A percentile compares a stretch with the other conserved stretches of the same genome.
These are phyloP conservation scores for Corythornis cristatus DNA, from an alignment of 2,113 vertebrate genomes.

Conservation along the genomic window DNA sequence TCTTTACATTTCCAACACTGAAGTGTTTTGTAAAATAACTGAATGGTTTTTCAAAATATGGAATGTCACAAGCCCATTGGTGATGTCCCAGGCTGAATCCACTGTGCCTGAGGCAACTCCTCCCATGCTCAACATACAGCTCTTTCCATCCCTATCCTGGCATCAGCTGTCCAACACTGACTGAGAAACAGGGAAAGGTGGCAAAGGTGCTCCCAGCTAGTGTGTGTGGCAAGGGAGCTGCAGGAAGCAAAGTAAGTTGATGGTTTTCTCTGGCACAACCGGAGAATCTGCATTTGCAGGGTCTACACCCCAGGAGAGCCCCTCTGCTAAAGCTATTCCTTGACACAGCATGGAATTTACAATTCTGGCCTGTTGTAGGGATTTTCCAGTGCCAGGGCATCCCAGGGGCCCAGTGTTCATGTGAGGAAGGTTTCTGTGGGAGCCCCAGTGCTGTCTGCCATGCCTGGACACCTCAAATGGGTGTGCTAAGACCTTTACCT, in stretches of 20 bases:
- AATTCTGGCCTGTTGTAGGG: background rate
- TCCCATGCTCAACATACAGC: accelerated
- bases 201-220: background rate
- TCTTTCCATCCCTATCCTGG: background rate
- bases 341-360: background rate
- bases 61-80: background rate
- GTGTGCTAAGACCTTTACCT: background rate
- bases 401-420: background rate
- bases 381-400: background rate
- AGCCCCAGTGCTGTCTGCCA: background rate
- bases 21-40: background rate
- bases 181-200: background rate
- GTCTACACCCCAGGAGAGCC: background rate
- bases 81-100: background rate
- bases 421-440: background rate
- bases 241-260: background rate
- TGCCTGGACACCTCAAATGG: background rate
- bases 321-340: background rate
- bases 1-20: background rate
- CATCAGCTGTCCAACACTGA: accelerated
- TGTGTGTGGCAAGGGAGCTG: accelerated
- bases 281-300: background rate
- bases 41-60: background rate
- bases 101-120: background rate
- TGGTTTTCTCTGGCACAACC: background rate